Conservation (phyloP, 2,113 vertebrate species). For the Grus americana region DNA sequence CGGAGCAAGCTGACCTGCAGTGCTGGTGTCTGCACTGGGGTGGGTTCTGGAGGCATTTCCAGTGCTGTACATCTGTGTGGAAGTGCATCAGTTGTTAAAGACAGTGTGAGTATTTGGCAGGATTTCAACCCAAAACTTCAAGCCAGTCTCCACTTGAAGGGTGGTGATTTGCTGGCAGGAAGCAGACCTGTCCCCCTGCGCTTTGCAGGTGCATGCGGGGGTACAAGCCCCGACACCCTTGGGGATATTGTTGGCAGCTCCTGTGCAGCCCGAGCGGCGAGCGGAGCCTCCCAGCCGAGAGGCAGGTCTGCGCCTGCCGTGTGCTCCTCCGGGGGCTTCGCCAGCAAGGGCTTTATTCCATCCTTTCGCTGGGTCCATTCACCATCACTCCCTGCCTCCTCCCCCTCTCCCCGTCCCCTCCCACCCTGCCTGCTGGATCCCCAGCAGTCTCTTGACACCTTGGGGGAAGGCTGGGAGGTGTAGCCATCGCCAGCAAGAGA, state of each 20-base stretch:
- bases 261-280: not conserved
- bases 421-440: conserved; percentile 44
- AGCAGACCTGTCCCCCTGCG: not conserved
- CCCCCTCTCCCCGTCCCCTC: conserved; percentile 33
- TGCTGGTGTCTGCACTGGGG: not conserved
- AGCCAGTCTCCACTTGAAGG: not conserved
- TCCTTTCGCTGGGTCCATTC: conserved; percentile 19
- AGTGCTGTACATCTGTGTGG: not conserved
- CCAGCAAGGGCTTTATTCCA: conserved; percentile 16
- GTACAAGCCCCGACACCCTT: not conserved
- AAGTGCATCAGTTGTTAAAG: not conserved
- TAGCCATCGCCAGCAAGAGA: conserved; percentile 6
- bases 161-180: not conserved
- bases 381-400: conserved; percentile 43
- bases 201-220: not conserved
- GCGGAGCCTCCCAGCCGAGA: not conserved
- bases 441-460: conserved; percentile 69
- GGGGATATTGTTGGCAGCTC: not conserved
- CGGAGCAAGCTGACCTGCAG: not conserved
- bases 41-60: not conserved
- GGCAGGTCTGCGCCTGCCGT: not conserved
- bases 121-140: conserved; percentile 9
- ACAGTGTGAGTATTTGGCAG: not conserved
- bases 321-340: not conserved
- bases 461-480: conserved; percentile 69